Evolutionary conservation across 2,113 vertebrate species (phyloP), one percentile per base, ranked within the genome.

Genomic region (Protobothrops flavoviridis): DNA sequence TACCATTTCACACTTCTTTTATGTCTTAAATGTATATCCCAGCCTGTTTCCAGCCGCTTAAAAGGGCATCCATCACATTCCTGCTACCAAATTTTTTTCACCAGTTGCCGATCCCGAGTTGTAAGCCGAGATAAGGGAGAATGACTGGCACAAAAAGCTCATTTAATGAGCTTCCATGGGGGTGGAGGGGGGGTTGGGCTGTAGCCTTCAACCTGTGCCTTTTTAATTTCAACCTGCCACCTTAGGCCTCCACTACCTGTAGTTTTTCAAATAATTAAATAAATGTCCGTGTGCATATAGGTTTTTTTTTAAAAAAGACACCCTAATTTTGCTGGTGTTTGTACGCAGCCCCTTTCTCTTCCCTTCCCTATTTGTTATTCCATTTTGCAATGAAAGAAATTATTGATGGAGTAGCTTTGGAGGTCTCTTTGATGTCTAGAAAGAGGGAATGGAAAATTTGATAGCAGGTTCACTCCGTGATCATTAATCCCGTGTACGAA

Each of bases 401-500:
- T 21, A 29, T 85, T 59, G 43, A 56, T 48, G 39, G 43, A 1
- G 26, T 20, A 87, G 20, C 74, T 86, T 59, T 61, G 17, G 23
- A 23, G 56, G 43, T 3, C 17, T 33, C 56, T 55, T 4, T 74
- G 64, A 50, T 87, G 26, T 50, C 4, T 23, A 33, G n/a, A 1
- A 69, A 81, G 45, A 85, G 33, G 11, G 64, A 88, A 93, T 91
- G 90, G 91, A 92, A 64, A 56, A 29, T 69, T 50, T 69, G 15
- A 20, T 9, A 0, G 5, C 92, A 95, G 92, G 64, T 52, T 94
- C 89, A 92, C 86, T 56, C 85, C 7, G 93, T 87, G 29, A 69
- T 39, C 39, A 92, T 85, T 94, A 91, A 95, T 56, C 61, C 45
- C 90, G 91, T 94, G 95, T 94, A 95, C 74, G 5, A 95, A 92